Evolutionary conservation across 2,888 invertebrate species (phyloP).

Genomic region (Drosophila mulleri): DNA sequence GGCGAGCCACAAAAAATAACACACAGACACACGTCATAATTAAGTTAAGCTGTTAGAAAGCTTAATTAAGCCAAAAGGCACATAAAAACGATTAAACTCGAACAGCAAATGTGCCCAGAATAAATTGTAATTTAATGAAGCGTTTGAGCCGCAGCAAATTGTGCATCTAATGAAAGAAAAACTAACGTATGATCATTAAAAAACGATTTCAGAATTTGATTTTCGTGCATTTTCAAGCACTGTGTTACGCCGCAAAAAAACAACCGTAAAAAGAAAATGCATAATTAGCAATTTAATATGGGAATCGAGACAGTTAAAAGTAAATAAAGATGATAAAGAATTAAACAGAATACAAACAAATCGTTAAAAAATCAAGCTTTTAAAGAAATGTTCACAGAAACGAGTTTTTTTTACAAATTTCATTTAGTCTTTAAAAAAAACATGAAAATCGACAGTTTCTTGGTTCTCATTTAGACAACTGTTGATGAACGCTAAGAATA

Average conservation of each 20-base stretch:
- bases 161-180: slow-evolving; percentile 14
- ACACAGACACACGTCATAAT: slow-evolving; percentile 27
- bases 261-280: slow-evolving; percentile 33
- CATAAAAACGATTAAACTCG: slow-evolving; percentile 24
- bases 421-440: neutral
- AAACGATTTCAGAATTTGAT: slow-evolving; percentile 47
- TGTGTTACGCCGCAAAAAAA: slow-evolving; percentile 33
- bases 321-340: slow-evolving; percentile 7
- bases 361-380: slow-evolving; percentile 2
- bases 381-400: slow-evolving; percentile 13
- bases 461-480: slow-evolving; percentile 10
- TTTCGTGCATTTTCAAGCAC: slow-evolving; percentile 26
- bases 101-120: slow-evolving; percentile 53
- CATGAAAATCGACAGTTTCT: slow-evolving; percentile 21
- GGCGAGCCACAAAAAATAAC: slow-evolving; percentile 16
- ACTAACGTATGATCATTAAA: slow-evolving; percentile 38
- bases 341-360: slow-evolving; percentile 9
- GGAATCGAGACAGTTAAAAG: slow-evolving; percentile 37
- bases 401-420: slow-evolving; percentile 12
- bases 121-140: slow-evolving; percentile 53
- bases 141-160: slow-evolving; percentile 44
- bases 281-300: slow-evolving; percentile 44
- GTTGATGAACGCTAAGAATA: slow-evolving; percentile 30
- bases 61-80: slow-evolving; percentile 43
- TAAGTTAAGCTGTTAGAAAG: slow-evolving; percentile 49